These are phyloP conservation scores for Tanypteryx hageni DNA, from an alignment of 2,888 invertebrate genomes.

Conservation along the genomic window DNA sequence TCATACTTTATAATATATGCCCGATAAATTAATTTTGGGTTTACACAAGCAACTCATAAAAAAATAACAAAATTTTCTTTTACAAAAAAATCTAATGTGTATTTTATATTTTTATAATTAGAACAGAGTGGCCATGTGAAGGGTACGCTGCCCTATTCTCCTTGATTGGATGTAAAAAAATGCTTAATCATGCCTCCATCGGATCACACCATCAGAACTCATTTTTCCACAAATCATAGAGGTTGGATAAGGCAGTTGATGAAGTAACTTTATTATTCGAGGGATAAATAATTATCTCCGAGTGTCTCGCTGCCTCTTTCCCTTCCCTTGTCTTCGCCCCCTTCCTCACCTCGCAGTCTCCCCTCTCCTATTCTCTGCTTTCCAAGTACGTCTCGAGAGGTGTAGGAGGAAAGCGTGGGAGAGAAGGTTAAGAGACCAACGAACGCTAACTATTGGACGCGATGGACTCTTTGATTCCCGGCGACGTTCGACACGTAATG, in stretches of 20 bases:
- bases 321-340: too few relatives aligned
- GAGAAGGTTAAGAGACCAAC: not conserved
- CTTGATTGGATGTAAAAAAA: not conserved
- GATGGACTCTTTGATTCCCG: not conserved
- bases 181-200: not conserved
- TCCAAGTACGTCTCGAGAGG: not conserved
- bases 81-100: too few relatives aligned
- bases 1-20: too few relatives aligned
- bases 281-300: not conserved
- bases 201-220: not conserved
- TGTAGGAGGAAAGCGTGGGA: not conserved
- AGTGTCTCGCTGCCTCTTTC: not conserved
- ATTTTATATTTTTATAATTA: too few relatives aligned
- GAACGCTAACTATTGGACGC: not conserved
- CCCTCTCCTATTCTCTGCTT: not conserved
- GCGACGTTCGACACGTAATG: not conserved
- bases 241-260: not conserved
- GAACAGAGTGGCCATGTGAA: too few relatives aligned
- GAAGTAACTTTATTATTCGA: slow-evolving; percentile 16
- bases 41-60: too few relatives aligned
- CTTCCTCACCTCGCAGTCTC: not conserved
- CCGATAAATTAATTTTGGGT: too few relatives aligned
- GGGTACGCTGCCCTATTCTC: too few relatives aligned
- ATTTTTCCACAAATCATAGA: not conserved
- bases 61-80: too few relatives aligned